Evolutionary conservation across 2,888 invertebrate genomes (phyloP).

Genomic region (Stratiomys singularior): DNA sequence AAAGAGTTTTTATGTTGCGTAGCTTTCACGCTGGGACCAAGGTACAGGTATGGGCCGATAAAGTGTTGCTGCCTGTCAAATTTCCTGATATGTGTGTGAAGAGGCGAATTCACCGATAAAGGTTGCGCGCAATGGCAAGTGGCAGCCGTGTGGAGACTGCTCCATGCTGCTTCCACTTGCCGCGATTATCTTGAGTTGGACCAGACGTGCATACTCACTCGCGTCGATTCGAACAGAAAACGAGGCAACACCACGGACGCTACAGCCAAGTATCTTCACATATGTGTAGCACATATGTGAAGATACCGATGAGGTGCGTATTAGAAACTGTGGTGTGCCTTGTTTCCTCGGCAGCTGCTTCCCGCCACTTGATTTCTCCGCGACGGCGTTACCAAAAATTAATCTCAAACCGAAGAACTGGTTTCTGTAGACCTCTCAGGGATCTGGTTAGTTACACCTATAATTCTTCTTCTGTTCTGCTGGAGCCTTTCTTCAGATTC

Average conservation of each 20-base stretch:
- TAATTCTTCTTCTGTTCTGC: constrained; percentile 7
- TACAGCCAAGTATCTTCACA: neutral
- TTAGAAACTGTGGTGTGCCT: neutral
- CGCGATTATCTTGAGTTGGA: neutral
- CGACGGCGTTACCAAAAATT: constrained; percentile 5
- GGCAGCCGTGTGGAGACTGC: neutral
- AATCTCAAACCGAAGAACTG: constrained; percentile 6
- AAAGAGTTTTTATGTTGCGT: neutral
- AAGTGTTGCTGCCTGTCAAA: neutral
- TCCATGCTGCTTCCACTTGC: neutral
- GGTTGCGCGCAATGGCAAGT: no score
- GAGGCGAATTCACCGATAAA: neutral
- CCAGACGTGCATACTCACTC: neutral
- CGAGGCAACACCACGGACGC: neutral
- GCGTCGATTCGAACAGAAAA: neutral
- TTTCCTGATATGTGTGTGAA: neutral
- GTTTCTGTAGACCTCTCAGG: constrained; percentile 3
- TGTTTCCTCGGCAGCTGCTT: neutral
- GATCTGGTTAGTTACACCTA: constrained; percentile 21
- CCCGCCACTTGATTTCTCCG: neutral
- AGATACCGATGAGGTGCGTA: neutral
- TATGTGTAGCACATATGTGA: neutral
- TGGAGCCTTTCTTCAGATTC: constrained; percentile 3
- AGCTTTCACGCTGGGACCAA: neutral
- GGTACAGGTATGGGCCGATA: neutral